Evolutionary conservation across 2,113 vertebrate species (phyloP), one percentile per base, ranked within the genome.

Genomic region (Conger conger): DNA sequence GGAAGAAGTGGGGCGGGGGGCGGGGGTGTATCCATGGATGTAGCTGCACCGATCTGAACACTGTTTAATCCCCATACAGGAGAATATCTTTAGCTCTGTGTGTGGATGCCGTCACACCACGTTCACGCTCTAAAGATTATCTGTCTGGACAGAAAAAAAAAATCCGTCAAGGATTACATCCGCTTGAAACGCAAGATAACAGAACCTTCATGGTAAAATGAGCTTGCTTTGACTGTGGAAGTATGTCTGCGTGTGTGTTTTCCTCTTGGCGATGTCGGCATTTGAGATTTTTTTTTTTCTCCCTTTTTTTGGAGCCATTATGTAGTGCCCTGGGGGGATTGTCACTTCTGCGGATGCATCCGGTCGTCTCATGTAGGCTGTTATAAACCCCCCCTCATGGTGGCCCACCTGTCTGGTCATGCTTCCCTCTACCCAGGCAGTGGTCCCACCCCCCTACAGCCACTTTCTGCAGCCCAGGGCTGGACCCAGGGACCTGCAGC

Each of bases 371-470:
- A 20, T 36, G n/a, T 18, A 13, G 54, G 17, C 50, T 54, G 80
- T 35, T 81, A 35, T n/a, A 36, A 17, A 15, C 80, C 50, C 45
- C 23, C 81, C 38, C 35, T 17, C 18, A 9, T 33, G 35, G 1
- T 79, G 42, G 50, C 78, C 83, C 27, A 80, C 83, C 77, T 84
- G 83, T 73, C 33, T 50, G 82, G 50, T 13, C 36, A 3, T 35
- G 6, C 33, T 17, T 27, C 17, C 45, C 18, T 79, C 53, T 80
- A 23, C 40, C 4, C 76, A 60, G 77, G 36, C 77, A 80, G 37
- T n/a, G 36, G 78, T n/a, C 36, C 36, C 50, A 17, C 23, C 36
- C 0, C 8, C n/a, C n/a, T 6, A 35, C 18, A 80, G 68, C 16
- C 15, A 60, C 16, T 18, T 63, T 9, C 63, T 3, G 37, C 37